Evolutionary conservation across 35 echinoderm and acorn worm genomes (phyloP).

Genomic region (Amphiura filiformis): DNA sequence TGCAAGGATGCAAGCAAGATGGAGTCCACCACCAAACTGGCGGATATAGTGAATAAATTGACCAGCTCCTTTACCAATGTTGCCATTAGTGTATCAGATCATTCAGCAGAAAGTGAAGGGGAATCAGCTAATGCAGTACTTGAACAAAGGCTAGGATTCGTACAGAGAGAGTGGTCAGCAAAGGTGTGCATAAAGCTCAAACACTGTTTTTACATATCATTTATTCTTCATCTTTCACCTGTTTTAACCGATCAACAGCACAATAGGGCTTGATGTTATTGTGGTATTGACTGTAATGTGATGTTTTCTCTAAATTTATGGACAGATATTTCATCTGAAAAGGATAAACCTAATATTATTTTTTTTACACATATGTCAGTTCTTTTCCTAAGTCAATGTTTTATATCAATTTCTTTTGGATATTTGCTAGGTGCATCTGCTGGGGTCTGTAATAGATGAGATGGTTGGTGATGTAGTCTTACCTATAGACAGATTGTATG

Average conservation of each 20-base stretch:
- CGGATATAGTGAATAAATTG: background rate
- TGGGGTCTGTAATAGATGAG: conserved; percentile 36
- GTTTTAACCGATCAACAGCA: too few species aligned
- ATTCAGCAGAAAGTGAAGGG: conserved; percentile 10
- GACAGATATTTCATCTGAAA: too few species aligned
- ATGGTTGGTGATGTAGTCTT: conserved; percentile 47
- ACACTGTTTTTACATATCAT: too few species aligned
- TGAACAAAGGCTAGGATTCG: conserved; percentile 21
- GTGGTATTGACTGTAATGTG: too few species aligned
- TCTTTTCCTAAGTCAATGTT: too few species aligned
- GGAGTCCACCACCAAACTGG: background rate
- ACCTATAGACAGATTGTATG: conserved; percentile 57
- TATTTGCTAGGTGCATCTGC: conserved; percentile 45
- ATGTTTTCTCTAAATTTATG: too few species aligned
- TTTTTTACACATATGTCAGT: too few species aligned
- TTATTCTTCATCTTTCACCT: too few species aligned
- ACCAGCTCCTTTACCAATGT: background rate
- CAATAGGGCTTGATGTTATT: too few species aligned
- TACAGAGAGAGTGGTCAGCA: conserved; percentile 54
- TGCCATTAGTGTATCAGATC: background rate
- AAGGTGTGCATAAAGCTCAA: conserved; percentile 50
- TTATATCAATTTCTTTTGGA: too few species aligned
- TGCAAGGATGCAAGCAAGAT: conserved; percentile 2
- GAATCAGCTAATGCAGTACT: background rate
- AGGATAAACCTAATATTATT: too few species aligned